Evolutionary conservation across 2,113 vertebrate species (phyloP), one percentile per base, ranked within the genome.

Genomic region (Amia ocellicauda): DNA sequence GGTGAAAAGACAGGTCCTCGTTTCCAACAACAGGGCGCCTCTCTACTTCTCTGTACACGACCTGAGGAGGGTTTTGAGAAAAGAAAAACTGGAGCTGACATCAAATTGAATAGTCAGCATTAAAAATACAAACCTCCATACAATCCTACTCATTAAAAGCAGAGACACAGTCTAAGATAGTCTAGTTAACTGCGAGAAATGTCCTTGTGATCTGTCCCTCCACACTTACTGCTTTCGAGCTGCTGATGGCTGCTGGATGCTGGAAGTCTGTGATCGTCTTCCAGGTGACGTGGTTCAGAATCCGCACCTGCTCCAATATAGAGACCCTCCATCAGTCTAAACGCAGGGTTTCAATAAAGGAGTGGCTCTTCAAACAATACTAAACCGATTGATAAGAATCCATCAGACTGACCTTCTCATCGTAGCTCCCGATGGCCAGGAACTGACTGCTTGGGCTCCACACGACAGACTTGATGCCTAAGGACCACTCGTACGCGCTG

Each of bases 361-460:
- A 50, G 4, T 13, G 7, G 7, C 17, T 17, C 17, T 50, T 8
- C 7, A 36, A 17, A 50, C 16, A 17, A 19, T 13, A 13, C 17
- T 8, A 50, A 16, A 19, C 7, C 9, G 9, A 19, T 7, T 50
- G 17, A 50, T 50, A 19, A 50, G 9, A 29, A 63, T 23, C 16
- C 10, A 23, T 7, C 24, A 26, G 16, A 36, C 50, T 49, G 72
- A 98, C 97, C 88, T 97, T 99, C 66, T 94, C 95, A 45, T 99
- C 97, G 2, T 92, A 99, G 85, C 97, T 99, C 55, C 97, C 96
- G 1, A 99, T 73, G 0, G 92, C 94, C 78, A 99, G 83, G 78
- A 99, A 97, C 63, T 98, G 96, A 29, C 96, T 98, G 87, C 93
- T 98, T 74, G 96, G 94, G 67, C 94, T 96, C 97, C 97, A 99